Evolutionary conservation across 2,888 invertebrate genomes (phyloP), one percentile per base, ranked within the genome.

Genomic region (Tetanocera ferruginea): DNA sequence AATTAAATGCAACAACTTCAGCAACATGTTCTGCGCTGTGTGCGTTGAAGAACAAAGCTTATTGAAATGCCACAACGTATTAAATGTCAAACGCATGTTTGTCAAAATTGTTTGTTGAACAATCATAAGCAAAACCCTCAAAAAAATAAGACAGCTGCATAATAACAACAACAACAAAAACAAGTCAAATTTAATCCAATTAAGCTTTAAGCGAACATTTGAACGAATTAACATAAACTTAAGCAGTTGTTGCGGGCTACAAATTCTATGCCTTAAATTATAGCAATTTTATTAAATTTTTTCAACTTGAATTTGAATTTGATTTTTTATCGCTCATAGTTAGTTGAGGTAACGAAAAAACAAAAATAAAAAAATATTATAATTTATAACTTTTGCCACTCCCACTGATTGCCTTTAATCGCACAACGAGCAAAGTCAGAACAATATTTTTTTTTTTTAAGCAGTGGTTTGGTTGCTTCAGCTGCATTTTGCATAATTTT

Each of bases 331-430:
- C 19, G 31, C 9, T 55, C 19, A 19, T 6, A 49, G 25, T 25
- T 17, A 73, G 28, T 1, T 14, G 28, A n/a, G n/a, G n/a, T n/a
- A n/a, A n/a, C n/a, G n/a, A n/a, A n/a, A n/a, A n/a, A n/a, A n/a
- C n/a, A n/a, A n/a, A n/a, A 25, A 76, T 55, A 76, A 76, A 73
- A 69, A 67, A 80, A 67, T 76, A 62, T 76, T 80, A 80, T 81
- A 81, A 81, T 82, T 82, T 82, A 82, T 81, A 81, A 80, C 81
- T 80, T 82, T 80, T 81, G 81, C 80, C 82, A 82, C 82, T 79
- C 82, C 82, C 77, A 78, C 80, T 80, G 81, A 79, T 62, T 52
- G 75, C 76, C 80, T 78, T 76, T 79, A 79, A 80, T 79, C 77
- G 79, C 78, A 77, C 75, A 76, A 79, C 77, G 77, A 78, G 57